A percentile compares a stretch with the other conserved stretches of the same genome.
Evolutionary conservation across 2,113 vertebrate species (phyloP).

Genomic region (Sylvia atricapilla): DNA sequence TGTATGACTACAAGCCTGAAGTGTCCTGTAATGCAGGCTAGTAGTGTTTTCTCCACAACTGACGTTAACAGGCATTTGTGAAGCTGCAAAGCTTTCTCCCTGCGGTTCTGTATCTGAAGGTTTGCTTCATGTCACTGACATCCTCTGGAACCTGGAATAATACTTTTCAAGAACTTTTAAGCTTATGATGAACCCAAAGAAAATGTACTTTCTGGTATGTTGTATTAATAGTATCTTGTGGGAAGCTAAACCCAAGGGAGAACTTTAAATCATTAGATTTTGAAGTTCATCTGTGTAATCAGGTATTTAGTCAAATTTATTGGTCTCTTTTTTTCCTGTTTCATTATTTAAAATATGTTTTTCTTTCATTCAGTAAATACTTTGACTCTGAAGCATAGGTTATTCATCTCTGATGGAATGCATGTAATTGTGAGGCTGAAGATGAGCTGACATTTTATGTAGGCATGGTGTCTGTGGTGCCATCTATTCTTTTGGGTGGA

Average conservation of each 20-base stretch:
- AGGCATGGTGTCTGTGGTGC: neutral
- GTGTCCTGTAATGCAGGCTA: neutral
- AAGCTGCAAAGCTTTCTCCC: neutral
- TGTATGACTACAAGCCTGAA: neutral
- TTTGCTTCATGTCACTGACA: neutral
- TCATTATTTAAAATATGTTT: neutral
- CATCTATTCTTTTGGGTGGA: neutral
- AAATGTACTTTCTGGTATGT: neutral
- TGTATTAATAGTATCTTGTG: neutral
- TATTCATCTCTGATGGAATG: neutral
- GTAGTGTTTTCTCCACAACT: rapidly evolving
- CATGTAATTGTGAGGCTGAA: neutral
- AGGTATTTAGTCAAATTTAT: neutral
- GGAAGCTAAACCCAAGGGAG: neutral
- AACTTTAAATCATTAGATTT: neutral
- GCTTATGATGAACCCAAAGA: neutral
- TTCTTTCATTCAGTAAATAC: neutral
- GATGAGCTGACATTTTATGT: neutral
- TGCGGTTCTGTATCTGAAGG: neutral
- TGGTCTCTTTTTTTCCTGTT: neutral
- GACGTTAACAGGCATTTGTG: neutral
- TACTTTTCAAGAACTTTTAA: neutral
- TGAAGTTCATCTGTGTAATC: neutral
- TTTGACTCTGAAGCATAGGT: neutral
- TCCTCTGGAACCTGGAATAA: neutral